These are phyloP conservation scores for Heteronetta atricapilla DNA, from an alignment of 2,113 vertebrate genomes.

Conservation along the genomic window DNA sequence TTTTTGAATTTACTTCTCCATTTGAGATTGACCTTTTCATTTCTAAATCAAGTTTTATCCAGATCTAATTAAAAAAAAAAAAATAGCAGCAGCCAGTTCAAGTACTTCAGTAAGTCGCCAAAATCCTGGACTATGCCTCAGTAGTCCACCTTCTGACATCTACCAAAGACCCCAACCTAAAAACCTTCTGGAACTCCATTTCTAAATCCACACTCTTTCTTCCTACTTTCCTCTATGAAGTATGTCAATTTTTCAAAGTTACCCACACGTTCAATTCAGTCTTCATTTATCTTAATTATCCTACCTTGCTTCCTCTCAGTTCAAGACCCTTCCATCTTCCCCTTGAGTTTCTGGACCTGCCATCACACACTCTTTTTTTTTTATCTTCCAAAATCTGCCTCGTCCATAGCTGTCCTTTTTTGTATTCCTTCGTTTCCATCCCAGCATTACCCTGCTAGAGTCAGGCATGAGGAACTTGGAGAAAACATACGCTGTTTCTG, in stretches of 20 bases:
- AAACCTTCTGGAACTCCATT: neutral
- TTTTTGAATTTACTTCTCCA: slow-evolving; percentile 20
- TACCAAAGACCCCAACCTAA: neutral
- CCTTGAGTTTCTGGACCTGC: neutral
- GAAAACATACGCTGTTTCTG: neutral
- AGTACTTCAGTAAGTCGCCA: neutral
- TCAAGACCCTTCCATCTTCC: neutral
- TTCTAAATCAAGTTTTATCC: slow-evolving; percentile 14
- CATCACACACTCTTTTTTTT: neutral
- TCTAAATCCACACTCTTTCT: neutral
- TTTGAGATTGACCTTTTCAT: slow-evolving; percentile 41
- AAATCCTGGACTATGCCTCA: neutral
- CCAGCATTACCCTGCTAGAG: neutral
- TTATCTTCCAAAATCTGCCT: neutral
- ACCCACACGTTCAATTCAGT: neutral
- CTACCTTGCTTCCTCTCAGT: neutral
- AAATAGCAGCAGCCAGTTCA: neutral
- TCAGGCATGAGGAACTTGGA: neutral
- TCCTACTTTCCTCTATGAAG: neutral
- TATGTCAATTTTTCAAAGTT: neutral
- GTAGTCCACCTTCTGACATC: neutral
- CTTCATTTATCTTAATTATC: neutral
- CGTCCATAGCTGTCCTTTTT: neutral
- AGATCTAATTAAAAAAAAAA: neutral
- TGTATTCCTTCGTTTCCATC: neutral